Base-by-base conservation (phyloP, 2,888 invertebrate genomes). In the Sceliomorpha sp. region DNA sequence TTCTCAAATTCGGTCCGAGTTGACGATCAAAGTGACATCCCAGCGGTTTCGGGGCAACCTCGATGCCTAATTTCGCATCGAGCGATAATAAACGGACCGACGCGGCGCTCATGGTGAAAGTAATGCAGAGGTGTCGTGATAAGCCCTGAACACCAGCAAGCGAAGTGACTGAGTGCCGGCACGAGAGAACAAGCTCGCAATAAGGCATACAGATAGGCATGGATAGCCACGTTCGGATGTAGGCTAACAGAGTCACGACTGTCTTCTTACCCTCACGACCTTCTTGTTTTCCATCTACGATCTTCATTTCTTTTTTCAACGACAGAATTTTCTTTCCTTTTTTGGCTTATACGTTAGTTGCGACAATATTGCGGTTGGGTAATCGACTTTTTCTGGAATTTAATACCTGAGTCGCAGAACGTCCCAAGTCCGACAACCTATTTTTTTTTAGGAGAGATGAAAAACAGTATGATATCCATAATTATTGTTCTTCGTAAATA, bases 161-260 rank as follows among this genome's bases (percentile, higher is more conserved):
- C 63, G 62, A 67, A n/a, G 75, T 76, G 74, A 76, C 76, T 74
- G 75, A 72, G 76, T 76, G 75, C 66, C 70, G 73, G 72, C 70
- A 67, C 69, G 68, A 71, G 72, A 68, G 71, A 70, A 66, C 74
- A 72, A 76, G 70, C 73, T 64, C 56, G 68, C 66, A 68, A 73
- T 64, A 71, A 72, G 72, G 59, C 69, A 69, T 68, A 60, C 53
- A 73, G 74, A 74, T 76, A 72, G 73, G 56, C 70, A 69, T 58
- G 68, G 76, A 78, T 78, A 75, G 73, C 66, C 70, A 56, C 56
- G 51, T 55, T 60, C 60, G 55, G 83, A 86, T 86, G 82, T 86
- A 85, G 86, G 86, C 84, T 86, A 86, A 81, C 81, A 82, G 84
- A 85, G 85, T 86, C 85, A 86, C 86, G 86, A 86, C 82, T 74